Evolutionary conservation across 2,888 invertebrate genomes (phyloP), one percentile per base, ranked within the genome.

Genomic region (Lypha dubia): DNA sequence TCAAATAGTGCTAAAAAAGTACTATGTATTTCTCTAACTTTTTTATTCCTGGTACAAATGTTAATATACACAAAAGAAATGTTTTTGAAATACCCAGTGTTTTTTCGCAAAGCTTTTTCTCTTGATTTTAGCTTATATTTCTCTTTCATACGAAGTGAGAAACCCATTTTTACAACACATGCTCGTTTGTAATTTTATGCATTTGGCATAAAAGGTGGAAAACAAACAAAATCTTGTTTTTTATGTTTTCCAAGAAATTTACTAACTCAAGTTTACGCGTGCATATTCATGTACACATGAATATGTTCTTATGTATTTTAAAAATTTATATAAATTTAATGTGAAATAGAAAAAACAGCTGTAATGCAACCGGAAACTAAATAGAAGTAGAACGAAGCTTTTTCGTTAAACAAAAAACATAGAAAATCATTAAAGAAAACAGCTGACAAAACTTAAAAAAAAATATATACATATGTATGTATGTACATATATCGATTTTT

Each of bases 361-460:
- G 81, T 81, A 81, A 68, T 79, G 63, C 41, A 70, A 81, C 84
- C 84, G 77, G 84, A 84, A 84, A 81, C 70, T 44, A 77, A 68
- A 77, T 53, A 41, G 24, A 73, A 80, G 53, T 74, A 35, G 32
- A 65, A 63, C 41, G 41, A 68, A 56, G 60, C 68, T 77, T 76
- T 79, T 81, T 24, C 41, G 13, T 56, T 80, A 49, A 56, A 53
- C 44, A 68, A 20, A 49, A 76, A 6, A 2, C 4, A 20, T 51
- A 35, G n/a, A 51, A 9, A 38, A 24, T 65, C 53, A 35, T 56
- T 67, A 38, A 28, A 67, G 58, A 38, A 56, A 58, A 49, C 67
- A 77, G 76, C 53, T 79, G 63, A 68, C 38, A 51, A 20, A 13
- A 62, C 7, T 24, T 28, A 0, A 20, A 44, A 46, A 63, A 51